phyloP scores from a whole-genome alignment of 1,140 invertebrate genomes.

The Eufriesea mexicana region DNA sequence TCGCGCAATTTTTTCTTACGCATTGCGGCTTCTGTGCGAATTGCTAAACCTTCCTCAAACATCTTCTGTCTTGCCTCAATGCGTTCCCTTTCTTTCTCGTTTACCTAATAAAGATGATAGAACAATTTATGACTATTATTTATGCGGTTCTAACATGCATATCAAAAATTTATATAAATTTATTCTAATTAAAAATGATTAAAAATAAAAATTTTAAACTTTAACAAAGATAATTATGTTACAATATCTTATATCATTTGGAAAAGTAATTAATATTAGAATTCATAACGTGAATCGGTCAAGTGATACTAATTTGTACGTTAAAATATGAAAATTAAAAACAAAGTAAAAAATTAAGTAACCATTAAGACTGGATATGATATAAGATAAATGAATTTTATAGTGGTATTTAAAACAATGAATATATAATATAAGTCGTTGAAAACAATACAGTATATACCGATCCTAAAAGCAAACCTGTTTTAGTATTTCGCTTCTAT shows the following conservation, averaged over 20 bases:
- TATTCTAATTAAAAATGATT: no score
- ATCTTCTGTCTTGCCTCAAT: conserved; percentile 84
- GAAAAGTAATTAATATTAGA: no score
- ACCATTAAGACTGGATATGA: neutral
- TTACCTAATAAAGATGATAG: conserved; percentile 83
- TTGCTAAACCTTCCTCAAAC: conserved; percentile 85
- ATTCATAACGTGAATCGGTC: no score
- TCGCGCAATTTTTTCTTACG: conserved; percentile 83
- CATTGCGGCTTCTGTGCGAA: conserved; percentile 84
- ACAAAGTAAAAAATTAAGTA: neutral
- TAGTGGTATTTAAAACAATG: neutral
- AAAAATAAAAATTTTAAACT: no score
- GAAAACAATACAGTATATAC: neutral
- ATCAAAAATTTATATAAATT: no score
- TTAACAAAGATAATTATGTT: no score
- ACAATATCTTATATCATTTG: no score
- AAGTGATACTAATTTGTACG: no score
- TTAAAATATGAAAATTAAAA: no score
- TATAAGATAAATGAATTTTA: neutral
- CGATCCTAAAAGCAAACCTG: conserved; percentile 64
- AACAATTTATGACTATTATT: neutral
- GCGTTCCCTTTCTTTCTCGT: conserved; percentile 86
- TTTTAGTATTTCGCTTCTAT: conserved; percentile 78
- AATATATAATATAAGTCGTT: neutral
- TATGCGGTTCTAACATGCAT: no score